These are phyloP conservation scores for Pollimyrus isidori DNA, from an alignment of 2,113 vertebrate species.

Conservation along the genomic window DNA sequence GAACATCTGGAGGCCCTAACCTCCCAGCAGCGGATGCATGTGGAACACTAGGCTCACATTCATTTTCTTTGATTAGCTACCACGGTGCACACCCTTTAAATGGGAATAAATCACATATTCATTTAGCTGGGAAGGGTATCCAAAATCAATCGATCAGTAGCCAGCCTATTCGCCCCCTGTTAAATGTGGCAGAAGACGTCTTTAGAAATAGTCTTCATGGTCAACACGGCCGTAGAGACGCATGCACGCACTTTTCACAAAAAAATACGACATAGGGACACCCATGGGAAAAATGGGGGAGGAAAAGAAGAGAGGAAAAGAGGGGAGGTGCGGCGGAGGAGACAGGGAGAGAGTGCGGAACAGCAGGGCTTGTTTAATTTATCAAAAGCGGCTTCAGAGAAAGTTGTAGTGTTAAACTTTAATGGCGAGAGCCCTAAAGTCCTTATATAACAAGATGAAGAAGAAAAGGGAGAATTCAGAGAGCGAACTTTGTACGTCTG, in stretches of 20 bases:
- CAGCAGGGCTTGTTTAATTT: conserved; percentile 45
- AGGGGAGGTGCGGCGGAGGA: conserved; percentile 15
- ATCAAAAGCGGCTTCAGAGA: conserved; percentile 44
- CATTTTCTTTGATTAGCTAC: background rate
- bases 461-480: conserved; percentile 29
- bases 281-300: conserved; percentile 9
- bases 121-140: background rate
- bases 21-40: background rate
- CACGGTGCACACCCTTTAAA: background rate
- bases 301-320: conserved; percentile 16
- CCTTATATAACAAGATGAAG: conserved; percentile 59
- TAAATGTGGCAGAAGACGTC: conserved; percentile 10
- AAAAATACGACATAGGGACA: conserved; percentile 27
- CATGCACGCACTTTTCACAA: conserved; percentile 21
- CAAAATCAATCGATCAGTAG: background rate
- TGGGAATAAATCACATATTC: conserved; percentile 1
- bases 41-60: background rate
- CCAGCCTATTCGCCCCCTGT: conserved; percentile 24
- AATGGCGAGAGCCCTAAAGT: conserved; percentile 57
- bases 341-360: conserved; percentile 29
- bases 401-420: conserved; percentile 57
- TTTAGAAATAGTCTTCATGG: conserved; percentile 38
- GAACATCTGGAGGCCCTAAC: background rate
- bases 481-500: background rate
- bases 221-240: conserved; percentile 32